Evolutionary conservation across 2,888 invertebrate species (phyloP), one percentile per base, ranked within the genome.

Genomic region (Machimus atricapillus): DNA sequence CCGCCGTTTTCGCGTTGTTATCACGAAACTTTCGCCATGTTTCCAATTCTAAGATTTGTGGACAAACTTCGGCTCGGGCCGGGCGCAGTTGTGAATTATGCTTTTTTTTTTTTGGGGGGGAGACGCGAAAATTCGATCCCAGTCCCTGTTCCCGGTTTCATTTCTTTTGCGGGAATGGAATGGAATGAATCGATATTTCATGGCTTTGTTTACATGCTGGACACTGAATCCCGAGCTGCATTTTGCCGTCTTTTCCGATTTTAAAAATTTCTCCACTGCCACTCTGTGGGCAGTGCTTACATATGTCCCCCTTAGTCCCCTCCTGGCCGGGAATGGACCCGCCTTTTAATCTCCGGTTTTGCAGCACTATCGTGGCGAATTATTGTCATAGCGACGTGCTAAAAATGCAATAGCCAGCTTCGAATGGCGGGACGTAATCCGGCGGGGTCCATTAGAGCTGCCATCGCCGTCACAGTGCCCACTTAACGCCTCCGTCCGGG

Each of bases 381-480:
- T 82, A 82, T 82, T 58, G 34, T 66, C 82, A 66, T 82, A 82
- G 58, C 40, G 58, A 12, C 23, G 66, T 66, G 82, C 82, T 82
- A 82, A 58, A 82, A 82, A 82, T 82, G 58, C 34, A 82, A 82
- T 82, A 82, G 58, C 82, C 82, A 56, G 34, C 9, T 37, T 5
- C 43, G 58, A n/a, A 82, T 82, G 40, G 37, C 37, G 66, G 66
- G 1, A 66, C 66, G 58, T 82, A 66, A 82, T 82, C 82, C 58
- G 34, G 37, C 40, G 66, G 82, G 14, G 82, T 58, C 82, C 82
- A 82, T 82, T 82, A 82, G 37, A 27, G 31, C n/a, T 82, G 46
- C 82, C 58, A 58, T 74, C 16, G 40, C 46, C 73, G 74, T 74
- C 74, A 74, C 43, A 27, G 52, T 27, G 74, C 74, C 85, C 85